Percentiles rank a stretch among this genome's conserved stretches.
phyloP scores from a whole-genome alignment of 2,113 vertebrate species.

The Macrotus californicus region DNA sequence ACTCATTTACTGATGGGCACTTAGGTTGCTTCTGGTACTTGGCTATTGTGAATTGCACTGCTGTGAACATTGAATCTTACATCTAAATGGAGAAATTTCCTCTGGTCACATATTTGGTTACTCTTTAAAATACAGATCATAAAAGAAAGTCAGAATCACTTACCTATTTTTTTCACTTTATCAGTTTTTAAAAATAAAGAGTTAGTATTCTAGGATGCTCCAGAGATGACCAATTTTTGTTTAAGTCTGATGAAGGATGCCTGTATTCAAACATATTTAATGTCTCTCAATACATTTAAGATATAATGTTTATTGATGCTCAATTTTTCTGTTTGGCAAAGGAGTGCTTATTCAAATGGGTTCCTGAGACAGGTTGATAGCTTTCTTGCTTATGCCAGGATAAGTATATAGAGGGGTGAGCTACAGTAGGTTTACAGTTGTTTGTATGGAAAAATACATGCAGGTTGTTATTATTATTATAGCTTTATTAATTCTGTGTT shows the following conservation, averaged over 20 bases:
- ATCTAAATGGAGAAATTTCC: neutral
- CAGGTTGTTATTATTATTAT: neutral
- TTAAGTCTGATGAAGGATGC: neutral
- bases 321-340: neutral
- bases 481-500: neutral
- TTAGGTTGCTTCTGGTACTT: too few species aligned
- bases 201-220: neutral
- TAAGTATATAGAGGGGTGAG: neutral
- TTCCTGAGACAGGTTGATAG: neutral
- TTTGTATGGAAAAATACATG: neutral
- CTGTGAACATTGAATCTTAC: neutral
- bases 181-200: neutral
- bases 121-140: neutral
- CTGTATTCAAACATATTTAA: neutral
- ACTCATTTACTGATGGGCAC: too few species aligned
- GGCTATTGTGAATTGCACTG: too few species aligned
- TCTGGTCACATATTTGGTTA: neutral
- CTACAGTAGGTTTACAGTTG: neutral
- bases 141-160: neutral
- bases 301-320: neutral
- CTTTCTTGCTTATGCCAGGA: neutral
- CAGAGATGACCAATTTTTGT: neutral
- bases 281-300: neutral
- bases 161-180: neutral
- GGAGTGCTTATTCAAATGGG: neutral